Evolutionary conservation across 1,140 invertebrate species (phyloP), one percentile per base, ranked within the genome.

Genomic region (Nomia melanderi): DNA sequence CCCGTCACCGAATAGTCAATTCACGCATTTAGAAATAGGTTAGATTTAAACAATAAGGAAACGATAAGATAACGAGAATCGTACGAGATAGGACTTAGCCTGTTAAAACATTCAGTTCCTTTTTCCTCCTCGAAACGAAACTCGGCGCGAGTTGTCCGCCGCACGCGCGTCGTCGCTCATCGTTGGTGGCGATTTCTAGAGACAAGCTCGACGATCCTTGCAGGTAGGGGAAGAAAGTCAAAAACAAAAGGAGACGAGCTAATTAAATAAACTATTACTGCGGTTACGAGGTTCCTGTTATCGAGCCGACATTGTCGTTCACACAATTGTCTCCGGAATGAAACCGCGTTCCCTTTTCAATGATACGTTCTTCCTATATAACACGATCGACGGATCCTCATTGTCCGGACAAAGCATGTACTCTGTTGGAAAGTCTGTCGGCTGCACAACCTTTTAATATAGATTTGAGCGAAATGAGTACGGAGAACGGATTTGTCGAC

Each of bases 381-480:
- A 57, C 33, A 12, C 44, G n/a, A 2, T 9, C 12, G 20, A 41
- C 36, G 17, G 50, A 20, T 53, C 53, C 29, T 65, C 31, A 29
- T 54, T 75, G 12, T 69, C 44, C 47, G 12, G 1, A 67, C 14
- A 59, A 41, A 31, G 54, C 39, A 23, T 8, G 17, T 41, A 56
- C 27, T 67, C 39, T 39, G 64, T 33, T 59, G 64, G 53, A 59
- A 33, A 47, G 73, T 67, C 29, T 47, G 63, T 66, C 29, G 53
- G 36, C 53, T 36, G 73, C 73, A 36, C 53, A 75, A 75, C 7
- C 36, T 39, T 57, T 62, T 67, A 33, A 44, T 47, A 47, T 75
- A 75, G 39, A 59, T 47, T 56, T 59, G 36, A 69, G 33, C 27
- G 2, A 9, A 31, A 36, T n/a, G 11, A n/a, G 56, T 7, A 8